These are phyloP conservation scores for Lordiphosa clarofinis DNA, from an alignment of 1,140 invertebrate species.

Conservation along the genomic window DNA sequence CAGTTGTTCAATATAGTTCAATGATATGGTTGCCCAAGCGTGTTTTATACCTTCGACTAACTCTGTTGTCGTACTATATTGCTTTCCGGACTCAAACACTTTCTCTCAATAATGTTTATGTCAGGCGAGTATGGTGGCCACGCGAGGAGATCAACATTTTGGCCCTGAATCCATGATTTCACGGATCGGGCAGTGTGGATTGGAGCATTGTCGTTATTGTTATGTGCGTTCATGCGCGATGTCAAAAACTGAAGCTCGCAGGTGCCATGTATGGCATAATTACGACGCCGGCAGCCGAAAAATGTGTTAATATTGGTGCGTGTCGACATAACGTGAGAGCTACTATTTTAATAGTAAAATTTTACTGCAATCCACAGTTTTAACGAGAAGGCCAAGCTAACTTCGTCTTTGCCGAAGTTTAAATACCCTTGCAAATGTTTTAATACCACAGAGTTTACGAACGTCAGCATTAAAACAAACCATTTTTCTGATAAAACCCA, in stretches of 20 bases:
- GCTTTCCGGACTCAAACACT: not conserved
- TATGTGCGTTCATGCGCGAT: conserved; percentile 1
- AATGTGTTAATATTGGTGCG: not conserved
- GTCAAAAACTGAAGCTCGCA: no score
- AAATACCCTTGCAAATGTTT: no score
- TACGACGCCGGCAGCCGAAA: no score
- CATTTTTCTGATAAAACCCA: no score
- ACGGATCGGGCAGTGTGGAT: conserved; percentile 10
- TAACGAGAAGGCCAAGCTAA: no score
- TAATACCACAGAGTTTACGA: no score
- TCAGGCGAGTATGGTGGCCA: conserved; percentile 7
- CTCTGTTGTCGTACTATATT: not conserved
- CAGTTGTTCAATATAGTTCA: conserved; percentile 4
- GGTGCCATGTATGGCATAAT: no score
- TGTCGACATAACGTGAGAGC: no score
- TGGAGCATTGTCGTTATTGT: conserved; percentile 8
- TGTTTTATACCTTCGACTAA: conserved; percentile 1
- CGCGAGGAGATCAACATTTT: conserved; percentile 8
- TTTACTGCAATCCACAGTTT: no score
- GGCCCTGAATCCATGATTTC: conserved; percentile 11
- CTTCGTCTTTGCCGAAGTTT: no score
- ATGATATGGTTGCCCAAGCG: conserved; percentile 8
- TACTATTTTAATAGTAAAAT: no score
- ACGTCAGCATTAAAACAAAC: no score
- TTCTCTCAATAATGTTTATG: not conserved